Percentiles rank a stretch among this genome's conserved stretches.
Evolutionary conservation across 2,113 vertebrate genomes (phyloP).

Genomic region (Pardalotus punctatus): DNA sequence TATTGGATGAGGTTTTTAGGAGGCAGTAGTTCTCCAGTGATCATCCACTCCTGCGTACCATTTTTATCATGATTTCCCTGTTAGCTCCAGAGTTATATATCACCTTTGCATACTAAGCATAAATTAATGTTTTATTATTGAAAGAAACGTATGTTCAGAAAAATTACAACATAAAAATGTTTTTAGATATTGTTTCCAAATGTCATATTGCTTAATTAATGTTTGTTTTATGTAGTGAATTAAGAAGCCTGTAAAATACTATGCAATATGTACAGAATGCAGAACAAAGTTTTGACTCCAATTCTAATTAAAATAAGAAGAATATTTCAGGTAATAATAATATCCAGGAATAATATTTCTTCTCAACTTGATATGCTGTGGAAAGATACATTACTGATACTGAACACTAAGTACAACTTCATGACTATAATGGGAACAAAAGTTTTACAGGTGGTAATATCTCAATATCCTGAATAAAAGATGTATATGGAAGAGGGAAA

Average conservation of each 20-base stretch:
- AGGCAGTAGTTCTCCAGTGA: neutral
- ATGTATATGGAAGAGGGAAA: neutral
- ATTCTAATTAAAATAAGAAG: neutral
- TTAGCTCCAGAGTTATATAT: neutral
- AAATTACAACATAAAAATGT: neutral
- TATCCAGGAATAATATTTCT: neutral
- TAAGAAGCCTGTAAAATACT: neutral
- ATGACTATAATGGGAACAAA: neutral
- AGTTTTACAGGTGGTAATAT: neutral
- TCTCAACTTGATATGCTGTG: neutral
- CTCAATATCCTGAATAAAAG: neutral
- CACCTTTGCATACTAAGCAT: neutral
- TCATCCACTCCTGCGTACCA: neutral
- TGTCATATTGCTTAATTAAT: neutral
- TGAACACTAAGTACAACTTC: neutral
- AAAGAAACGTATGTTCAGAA: neutral
- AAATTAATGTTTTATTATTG: neutral
- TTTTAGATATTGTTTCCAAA: neutral
- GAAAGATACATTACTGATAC: neutral
- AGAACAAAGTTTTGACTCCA: neutral
- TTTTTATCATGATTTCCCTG: neutral
- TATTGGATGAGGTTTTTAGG: neutral
- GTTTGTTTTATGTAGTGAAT: neutral
- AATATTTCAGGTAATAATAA: neutral
- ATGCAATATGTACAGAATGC: neutral